Percentiles rank a stretch among this genome's conserved stretches.
Conservation (phyloP, 2,888 invertebrate species). For the Pyrrhosoma nymphula region DNA sequence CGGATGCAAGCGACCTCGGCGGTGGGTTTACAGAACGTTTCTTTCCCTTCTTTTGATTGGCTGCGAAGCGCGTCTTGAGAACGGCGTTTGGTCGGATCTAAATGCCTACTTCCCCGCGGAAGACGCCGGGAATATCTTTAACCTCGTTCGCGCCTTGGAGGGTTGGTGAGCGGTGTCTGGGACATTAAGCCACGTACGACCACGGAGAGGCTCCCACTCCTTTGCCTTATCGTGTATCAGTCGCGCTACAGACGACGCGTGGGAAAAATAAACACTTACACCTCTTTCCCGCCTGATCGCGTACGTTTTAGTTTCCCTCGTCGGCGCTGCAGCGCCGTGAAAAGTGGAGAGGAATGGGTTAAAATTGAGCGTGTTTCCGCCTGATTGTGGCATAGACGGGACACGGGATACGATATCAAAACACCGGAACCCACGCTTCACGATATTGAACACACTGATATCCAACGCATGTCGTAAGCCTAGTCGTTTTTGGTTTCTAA, state of each 20-base stretch:
- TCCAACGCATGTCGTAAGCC: too few relatives aligned
- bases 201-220: neutral
- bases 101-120: neutral
- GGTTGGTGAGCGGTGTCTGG: neutral
- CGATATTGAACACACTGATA: too few relatives aligned
- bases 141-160: neutral
- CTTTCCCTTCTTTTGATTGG: conserved; percentile 5
- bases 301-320: neutral
- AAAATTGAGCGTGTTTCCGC: neutral
- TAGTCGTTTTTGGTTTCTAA: too few relatives aligned
- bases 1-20: neutral
- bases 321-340: neutral
- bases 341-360: neutral
- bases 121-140: neutral
- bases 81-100: conserved; percentile 4
- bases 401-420: neutral
- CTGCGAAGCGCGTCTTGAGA: neutral
- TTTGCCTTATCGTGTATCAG: neutral
- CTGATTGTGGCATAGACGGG: neutral
- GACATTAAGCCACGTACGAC: neutral
- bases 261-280: neutral
- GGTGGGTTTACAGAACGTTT: neutral
- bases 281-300: neutral
- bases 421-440: neutral
- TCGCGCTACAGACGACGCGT: neutral